phyloP scores from a whole-genome alignment of 2,888 invertebrate species.

The Pediacus dermestoides region DNA sequence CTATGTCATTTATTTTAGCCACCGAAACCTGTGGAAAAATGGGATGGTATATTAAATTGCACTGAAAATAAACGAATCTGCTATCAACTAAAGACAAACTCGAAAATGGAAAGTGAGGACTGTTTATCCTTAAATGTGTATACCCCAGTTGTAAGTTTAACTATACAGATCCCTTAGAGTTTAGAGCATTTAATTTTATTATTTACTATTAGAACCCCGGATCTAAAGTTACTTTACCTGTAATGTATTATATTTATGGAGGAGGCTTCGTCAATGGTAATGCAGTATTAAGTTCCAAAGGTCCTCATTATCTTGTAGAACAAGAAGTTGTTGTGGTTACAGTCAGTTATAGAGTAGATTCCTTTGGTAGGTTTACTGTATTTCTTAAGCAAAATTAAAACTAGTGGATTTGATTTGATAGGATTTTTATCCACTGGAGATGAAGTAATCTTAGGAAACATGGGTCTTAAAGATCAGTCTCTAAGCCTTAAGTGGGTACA shows the following conservation, averaged over 20 bases:
- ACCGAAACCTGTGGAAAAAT: conserved; percentile 28
- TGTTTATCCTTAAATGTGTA: conserved; percentile 33
- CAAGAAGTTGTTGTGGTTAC: conserved; percentile 35
- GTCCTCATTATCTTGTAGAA: conserved; percentile 42
- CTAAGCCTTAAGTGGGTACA: conserved; percentile 31
- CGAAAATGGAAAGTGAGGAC: conserved; percentile 28
- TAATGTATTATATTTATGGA: conserved; percentile 46
- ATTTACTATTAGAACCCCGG: conserved; percentile 16
- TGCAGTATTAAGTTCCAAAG: conserved; percentile 31
- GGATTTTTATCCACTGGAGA: conserved; percentile 32
- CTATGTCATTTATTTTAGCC: conserved; percentile 17
- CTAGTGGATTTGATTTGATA: conserved; percentile 7
- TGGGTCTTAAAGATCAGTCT: conserved; percentile 33
- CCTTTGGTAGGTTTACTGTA: conserved; percentile 26
- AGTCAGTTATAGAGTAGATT: conserved; percentile 31
- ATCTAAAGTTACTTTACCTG: conserved; percentile 34
- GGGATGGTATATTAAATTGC: conserved; percentile 31
- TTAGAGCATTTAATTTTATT: too few relatives aligned
- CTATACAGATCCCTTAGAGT: too few relatives aligned
- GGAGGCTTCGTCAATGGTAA: conserved; percentile 44
- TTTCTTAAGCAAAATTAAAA: conserved; percentile 4
- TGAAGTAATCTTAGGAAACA: conserved; percentile 29
- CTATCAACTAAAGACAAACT: conserved; percentile 20
- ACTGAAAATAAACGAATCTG: conserved; percentile 29
- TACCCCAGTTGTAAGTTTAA: too few relatives aligned